Percentiles rank a stretch among this genome's conserved stretches.
These are phyloP conservation scores for Propithecus coquereli DNA, from an alignment of 2,113 vertebrate genomes.

Conservation along the genomic window DNA sequence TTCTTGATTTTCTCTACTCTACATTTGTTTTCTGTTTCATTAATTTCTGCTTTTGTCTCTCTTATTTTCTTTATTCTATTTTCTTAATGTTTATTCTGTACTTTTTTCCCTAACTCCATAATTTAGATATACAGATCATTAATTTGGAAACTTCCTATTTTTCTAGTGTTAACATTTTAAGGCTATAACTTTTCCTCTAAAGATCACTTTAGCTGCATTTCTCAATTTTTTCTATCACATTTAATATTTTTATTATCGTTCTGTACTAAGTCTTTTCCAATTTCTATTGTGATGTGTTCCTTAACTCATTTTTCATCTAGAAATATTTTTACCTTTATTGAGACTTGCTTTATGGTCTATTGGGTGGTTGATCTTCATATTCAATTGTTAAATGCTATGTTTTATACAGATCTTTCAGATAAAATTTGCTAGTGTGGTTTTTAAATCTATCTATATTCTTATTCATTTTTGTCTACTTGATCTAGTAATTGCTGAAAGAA, in stretches of 20 bases:
- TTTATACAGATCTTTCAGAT: not conserved
- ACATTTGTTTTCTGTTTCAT: not conserved
- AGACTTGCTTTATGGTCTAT: not conserved
- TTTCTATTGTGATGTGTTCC: not conserved
- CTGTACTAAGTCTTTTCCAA: not conserved
- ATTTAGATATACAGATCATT: not conserved
- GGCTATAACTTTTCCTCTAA: not conserved
- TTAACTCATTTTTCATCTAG: not conserved
- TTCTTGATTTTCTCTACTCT: not conserved
- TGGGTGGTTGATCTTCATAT: not conserved
- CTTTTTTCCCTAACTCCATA: not conserved
- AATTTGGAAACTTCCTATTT: not conserved
- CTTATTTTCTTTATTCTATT: not conserved
- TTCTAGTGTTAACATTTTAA: not conserved
- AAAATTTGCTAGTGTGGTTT: not conserved
- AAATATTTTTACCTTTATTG: not conserved
- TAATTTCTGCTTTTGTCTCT: not conserved
- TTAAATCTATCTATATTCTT: not conserved
- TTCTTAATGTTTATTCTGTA: not conserved
- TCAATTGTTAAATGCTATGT: not conserved
- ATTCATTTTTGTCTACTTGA: not conserved
- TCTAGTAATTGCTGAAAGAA: not conserved
- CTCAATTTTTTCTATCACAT: not conserved
- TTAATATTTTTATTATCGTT: constrained; percentile 22
- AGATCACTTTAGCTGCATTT: not conserved